Conservation (phyloP, 2,888 invertebrate species). For the Sepioteuthis lessoniana region DNA sequence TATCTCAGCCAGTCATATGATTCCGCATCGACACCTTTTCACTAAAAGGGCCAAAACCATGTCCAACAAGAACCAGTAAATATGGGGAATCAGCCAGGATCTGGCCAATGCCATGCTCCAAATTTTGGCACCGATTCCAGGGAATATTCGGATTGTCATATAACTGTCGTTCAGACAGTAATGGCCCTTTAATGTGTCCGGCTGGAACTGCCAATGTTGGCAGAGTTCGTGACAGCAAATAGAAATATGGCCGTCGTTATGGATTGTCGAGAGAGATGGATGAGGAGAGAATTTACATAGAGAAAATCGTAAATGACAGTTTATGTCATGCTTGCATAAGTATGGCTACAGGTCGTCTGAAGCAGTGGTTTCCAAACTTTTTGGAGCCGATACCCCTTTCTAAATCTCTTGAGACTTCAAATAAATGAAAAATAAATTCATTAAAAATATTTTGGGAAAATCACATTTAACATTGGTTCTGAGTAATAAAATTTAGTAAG, state of each 20-base stretch:
- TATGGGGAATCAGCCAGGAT: background rate
- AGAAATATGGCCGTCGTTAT: background rate
- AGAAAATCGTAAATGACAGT: background rate
- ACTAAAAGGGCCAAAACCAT: background rate
- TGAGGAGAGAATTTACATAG: background rate
- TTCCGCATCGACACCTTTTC: background rate
- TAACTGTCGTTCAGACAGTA: conserved; percentile 21
- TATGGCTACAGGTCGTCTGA: background rate
- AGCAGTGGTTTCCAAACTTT: no score
- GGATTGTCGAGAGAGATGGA: background rate
- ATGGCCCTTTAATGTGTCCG: background rate
- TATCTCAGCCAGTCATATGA: background rate
- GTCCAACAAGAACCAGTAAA: background rate
- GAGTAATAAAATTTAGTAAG: no score
- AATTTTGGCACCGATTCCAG: background rate
- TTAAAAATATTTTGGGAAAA: no score
- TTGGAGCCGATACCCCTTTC: no score
- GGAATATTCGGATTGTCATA: background rate
- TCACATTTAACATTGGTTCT: no score
- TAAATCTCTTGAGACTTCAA: no score
- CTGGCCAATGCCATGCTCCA: background rate
- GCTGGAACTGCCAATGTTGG: background rate
- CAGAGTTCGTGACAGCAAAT: background rate
- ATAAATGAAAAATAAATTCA: no score
- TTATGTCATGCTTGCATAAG: background rate